Base-by-base conservation (phyloP, 2,797 vertebrate genomes). In the Pogoniulus pusillus region DNA sequence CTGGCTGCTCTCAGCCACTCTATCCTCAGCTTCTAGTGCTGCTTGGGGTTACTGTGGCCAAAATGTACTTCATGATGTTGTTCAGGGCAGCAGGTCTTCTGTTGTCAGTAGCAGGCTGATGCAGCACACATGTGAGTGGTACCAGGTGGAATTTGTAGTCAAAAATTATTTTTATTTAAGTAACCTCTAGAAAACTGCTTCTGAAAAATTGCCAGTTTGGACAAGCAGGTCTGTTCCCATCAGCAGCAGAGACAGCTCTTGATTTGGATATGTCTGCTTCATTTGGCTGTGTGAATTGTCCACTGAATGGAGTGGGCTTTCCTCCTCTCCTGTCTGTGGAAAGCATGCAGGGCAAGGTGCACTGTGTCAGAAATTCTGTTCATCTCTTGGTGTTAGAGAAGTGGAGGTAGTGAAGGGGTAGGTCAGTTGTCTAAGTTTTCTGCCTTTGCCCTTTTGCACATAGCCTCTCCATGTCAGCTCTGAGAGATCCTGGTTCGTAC, bases 1-100 rank as follows among this genome's bases (percentile, higher is more conserved):
- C n/a, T n/a, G n/a, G n/a, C n/a, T n/a, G n/a, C n/a, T n/a, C n/a
- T n/a, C n/a, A n/a, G n/a, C n/a, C n/a, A n/a, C n/a, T n/a, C n/a
- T n/a, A n/a, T n/a, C n/a, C n/a, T n/a, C n/a, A n/a, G n/a, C n/a
- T n/a, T n/a, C n/a, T n/a, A n/a, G n/a, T n/a, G n/a, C n/a, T n/a
- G n/a, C n/a, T n/a, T n/a, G n/a, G n/a, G n/a, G n/a, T n/a, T n/a
- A n/a, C n/a, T n/a, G n/a, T n/a, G n/a, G n/a, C n/a, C n/a, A n/a
- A n/a, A n/a, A n/a, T n/a, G n/a, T n/a, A n/a, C n/a, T 62, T 77
- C 59, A 10, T 1, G 3, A 12, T 3, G 26, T 30, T 72, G 84
- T 34, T 81, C 74, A 77, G 78, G 81, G 68, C 91, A 84, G 65
- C 62, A 51, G 72, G 55, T 82, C 60, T 77, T 62, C 77, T 73